These are phyloP conservation scores for Eupristina koningsbergeri DNA, from an alignment of 1,140 invertebrate genomes.

Conservation along the genomic window DNA sequence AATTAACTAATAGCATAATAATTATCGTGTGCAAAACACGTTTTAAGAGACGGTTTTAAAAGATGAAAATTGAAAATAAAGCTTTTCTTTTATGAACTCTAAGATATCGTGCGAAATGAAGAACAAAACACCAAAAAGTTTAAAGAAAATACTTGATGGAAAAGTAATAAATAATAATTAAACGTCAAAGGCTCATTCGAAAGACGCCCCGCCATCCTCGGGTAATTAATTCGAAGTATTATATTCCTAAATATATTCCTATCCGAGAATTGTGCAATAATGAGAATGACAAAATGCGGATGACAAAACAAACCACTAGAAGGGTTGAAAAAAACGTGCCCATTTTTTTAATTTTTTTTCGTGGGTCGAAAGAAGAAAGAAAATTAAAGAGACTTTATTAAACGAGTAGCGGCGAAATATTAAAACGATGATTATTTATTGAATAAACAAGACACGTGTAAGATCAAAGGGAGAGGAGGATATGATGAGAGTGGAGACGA, in stretches of 20 bases:
- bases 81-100: background rate
- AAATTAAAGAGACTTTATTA: too few relatives aligned
- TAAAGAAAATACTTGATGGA: slow-evolving; percentile 28
- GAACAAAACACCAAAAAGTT: slow-evolving; percentile 30
- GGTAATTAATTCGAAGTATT: too few relatives aligned
- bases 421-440: too few relatives aligned
- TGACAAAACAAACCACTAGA: too few relatives aligned
- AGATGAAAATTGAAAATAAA: slow-evolving; percentile 20
- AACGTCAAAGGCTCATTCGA: slow-evolving; percentile 50
- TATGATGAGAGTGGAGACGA: background rate
- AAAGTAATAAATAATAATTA: slow-evolving; percentile 47
- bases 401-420: too few relatives aligned
- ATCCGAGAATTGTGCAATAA: too few relatives aligned
- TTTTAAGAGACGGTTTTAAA: slow-evolving; percentile 14
- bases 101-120: slow-evolving; percentile 14
- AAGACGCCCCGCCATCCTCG: slow-evolving; percentile 44
- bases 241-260: too few relatives aligned
- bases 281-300: background rate
- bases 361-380: too few relatives aligned
- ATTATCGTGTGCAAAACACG: slow-evolving; percentile 25
- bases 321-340: too few relatives aligned
- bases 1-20: slow-evolving; percentile 13
- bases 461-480: background rate
- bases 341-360: too few relatives aligned
- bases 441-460: background rate